These are phyloP conservation scores for Lithophane leautieri DNA, from an alignment of 2,888 invertebrate genomes.

Conservation along the genomic window DNA sequence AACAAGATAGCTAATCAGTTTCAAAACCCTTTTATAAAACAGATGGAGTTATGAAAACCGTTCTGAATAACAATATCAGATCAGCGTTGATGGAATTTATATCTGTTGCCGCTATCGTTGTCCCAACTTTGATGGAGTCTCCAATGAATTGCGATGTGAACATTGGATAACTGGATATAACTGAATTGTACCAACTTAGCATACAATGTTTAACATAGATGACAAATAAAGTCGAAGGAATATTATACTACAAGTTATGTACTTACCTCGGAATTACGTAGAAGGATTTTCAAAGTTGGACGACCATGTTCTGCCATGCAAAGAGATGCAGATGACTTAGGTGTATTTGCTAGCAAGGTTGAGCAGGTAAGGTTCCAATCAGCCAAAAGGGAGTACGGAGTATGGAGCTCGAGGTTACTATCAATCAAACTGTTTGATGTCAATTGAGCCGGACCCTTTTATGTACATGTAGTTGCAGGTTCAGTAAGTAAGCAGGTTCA, in stretches of 20 bases:
- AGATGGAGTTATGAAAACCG: constrained; percentile 60
- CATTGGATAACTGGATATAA: constrained; percentile 19
- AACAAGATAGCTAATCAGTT: constrained; percentile 57
- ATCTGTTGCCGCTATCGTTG: constrained; percentile 44
- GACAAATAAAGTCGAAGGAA: constrained; percentile 4
- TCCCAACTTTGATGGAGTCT: constrained; percentile 53
- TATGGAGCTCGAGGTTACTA: neutral
- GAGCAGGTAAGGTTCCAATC: constrained; percentile 31
- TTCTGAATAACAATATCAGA: constrained; percentile 46
- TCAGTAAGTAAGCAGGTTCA: neutral
- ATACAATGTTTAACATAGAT: constrained; percentile 23
- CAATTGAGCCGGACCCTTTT: constrained; percentile 15
- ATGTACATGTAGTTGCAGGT: neutral
- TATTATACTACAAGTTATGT: constrained; percentile 7
- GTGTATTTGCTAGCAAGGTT: constrained; percentile 14
- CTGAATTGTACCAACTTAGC: constrained; percentile 15
- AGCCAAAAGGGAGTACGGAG: constrained; percentile 7
- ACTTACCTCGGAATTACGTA: constrained; percentile 1
- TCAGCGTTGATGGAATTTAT: constrained; percentile 47
- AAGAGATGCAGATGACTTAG: constrained; percentile 18
- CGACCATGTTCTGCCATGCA: neutral
- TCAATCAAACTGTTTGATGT: constrained; percentile 31
- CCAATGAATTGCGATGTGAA: constrained; percentile 48
- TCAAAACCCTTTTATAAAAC: constrained; percentile 44
- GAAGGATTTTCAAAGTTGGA: neutral